Evolutionary conservation across 2,888 invertebrate species (phyloP).

Genomic region (Chloromyia formosa): DNA sequence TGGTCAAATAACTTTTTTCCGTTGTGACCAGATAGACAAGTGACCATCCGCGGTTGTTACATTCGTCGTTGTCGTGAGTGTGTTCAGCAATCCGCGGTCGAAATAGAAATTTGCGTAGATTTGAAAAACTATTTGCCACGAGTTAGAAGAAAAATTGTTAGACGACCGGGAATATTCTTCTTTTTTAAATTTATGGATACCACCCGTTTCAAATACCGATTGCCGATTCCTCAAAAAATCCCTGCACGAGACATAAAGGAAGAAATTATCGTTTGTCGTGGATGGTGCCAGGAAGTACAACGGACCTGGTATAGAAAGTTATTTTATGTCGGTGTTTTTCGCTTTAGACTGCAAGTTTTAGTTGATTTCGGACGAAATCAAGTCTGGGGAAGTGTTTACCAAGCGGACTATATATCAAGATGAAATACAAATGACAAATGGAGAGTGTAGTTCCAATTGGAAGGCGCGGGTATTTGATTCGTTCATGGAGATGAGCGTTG

Average conservation of each 20-base stretch:
- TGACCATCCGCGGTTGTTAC: no score
- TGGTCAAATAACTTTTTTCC: no score
- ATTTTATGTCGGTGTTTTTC: constrained; percentile 15
- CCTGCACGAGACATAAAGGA: neutral
- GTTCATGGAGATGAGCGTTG: no score
- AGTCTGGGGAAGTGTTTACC: neutral
- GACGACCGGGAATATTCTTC: neutral
- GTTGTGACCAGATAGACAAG: no score
- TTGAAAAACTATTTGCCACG: constrained; percentile 10
- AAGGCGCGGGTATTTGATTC: no score
- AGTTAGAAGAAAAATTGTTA: neutral
- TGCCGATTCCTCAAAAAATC: no score
- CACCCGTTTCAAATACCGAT: no score
- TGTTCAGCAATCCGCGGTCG: constrained; percentile 8
- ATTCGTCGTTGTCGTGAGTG: constrained; percentile 27
- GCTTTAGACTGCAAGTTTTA: constrained; percentile 10
- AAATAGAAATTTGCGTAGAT: constrained; percentile 38
- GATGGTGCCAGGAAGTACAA: neutral
- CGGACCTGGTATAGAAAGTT: neutral
- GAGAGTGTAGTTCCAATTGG: constrained; percentile 95
- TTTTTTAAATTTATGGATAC: no score
- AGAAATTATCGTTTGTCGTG: constrained; percentile 9
- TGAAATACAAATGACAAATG: constrained; percentile 67
- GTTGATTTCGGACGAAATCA: neutral
- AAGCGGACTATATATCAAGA: neutral